Evolutionary conservation across 2,797 vertebrate species (phyloP), one percentile per base, ranked within the genome.

Genomic region (Columba guinea): DNA sequence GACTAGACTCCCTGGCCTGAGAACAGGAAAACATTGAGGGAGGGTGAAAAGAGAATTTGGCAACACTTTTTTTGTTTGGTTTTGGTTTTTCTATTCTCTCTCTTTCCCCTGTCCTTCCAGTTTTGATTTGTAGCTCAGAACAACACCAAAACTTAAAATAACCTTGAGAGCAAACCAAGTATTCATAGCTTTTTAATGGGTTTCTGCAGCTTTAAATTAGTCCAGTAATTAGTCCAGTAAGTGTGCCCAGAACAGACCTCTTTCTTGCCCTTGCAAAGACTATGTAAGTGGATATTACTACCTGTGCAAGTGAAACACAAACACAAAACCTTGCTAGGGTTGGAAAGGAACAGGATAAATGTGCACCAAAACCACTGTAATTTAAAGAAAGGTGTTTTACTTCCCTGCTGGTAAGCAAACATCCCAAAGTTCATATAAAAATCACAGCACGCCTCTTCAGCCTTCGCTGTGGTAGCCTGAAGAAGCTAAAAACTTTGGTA

Each of bases 11-110:
- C 28, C 39, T 69, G 9, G 60, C 27, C 30, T 69, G 48, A 15
- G 48, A 56, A 13, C 10, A 56, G 15, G 1, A 56, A 34, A 52
- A 75, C 1, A 3, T 32, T 51, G 17, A 34, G 8, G 8, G 8
- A 63, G 4, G 5, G 10, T 7, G 13, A 44, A 46, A 52, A 21
- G 8, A 41, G 8, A 49, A 44, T 26, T 51, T 60, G 30, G 13
- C 2, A 60, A 74, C 1, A 8, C 3, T 2, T 22, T 19, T 37
- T 11, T 7, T 22, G 26, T 52, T 52, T 52, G 26, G 18, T 44
- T 15, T 51, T 15, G 23, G 22, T 9, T n/a, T 18, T 4, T 7
- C 5, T 0, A 8, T 13, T 7, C 1, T 0, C 10, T 23, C 17
- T 26, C 18, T 6, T n/a, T 37, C 27, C 9, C 3, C 6, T 13